These are phyloP conservation scores for Sebastes elongatus DNA, from an alignment of 2,797 vertebrate genomes.

Conservation along the genomic window DNA sequence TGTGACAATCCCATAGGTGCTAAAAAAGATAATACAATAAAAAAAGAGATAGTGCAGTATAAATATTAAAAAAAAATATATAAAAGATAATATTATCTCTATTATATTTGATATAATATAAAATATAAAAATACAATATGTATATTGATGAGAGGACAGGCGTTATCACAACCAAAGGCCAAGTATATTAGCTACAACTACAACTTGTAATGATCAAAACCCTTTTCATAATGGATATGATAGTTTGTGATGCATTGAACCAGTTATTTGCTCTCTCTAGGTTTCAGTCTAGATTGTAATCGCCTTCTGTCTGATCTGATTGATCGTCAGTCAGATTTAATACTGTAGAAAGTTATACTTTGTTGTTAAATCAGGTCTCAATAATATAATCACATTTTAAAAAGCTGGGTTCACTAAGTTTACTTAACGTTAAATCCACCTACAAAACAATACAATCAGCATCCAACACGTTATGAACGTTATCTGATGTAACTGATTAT, in stretches of 20 bases:
- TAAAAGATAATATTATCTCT: no score
- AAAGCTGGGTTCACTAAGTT: not conserved
- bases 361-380: not conserved
- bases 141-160: no score
- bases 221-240: not conserved
- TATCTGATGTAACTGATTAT: accelerated
- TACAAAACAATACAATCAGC: not conserved
- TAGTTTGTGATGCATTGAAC: not conserved
- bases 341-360: not conserved
- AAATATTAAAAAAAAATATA: no score
- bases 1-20: no score
- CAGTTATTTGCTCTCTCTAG: not conserved
- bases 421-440: not conserved
- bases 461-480: not conserved
- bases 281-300: not conserved
- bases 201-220: not conserved
- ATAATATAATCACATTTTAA: not conserved
- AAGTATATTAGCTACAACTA: not conserved
- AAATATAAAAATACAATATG: no score
- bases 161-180: not conserved
- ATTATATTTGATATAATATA: no score
- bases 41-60: no score
- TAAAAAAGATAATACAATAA: no score
- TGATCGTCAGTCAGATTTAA: not conserved
- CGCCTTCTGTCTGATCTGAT: not conserved